These are phyloP conservation scores for Nebria brevicollis DNA, from an alignment of 2,888 invertebrate genomes.

Conservation along the genomic window DNA sequence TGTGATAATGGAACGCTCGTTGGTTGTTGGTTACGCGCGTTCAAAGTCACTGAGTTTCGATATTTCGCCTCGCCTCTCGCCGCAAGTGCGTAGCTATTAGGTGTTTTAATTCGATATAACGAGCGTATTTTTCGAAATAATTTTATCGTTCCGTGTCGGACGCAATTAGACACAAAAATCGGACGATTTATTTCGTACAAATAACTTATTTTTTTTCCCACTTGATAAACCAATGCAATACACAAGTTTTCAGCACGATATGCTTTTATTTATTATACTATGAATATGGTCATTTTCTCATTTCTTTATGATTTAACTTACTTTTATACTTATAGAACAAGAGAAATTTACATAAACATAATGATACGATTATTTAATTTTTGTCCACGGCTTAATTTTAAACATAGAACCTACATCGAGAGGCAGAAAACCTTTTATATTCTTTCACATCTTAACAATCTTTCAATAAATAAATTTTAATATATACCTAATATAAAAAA, in stretches of 20 bases:
- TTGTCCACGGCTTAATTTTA: neutral
- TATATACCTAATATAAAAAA: too few species aligned
- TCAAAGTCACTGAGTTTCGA: slow-evolving; percentile 37
- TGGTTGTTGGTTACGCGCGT: neutral
- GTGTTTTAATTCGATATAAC: slow-evolving; percentile 23
- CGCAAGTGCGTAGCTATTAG: slow-evolving; percentile 20
- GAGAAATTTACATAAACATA: neutral
- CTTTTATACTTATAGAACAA: neutral
- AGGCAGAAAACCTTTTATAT: too few species aligned
- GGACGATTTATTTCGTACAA: slow-evolving; percentile 33
- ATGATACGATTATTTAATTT: neutral
- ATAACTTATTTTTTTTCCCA: slow-evolving; percentile 23
- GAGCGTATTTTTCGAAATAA: slow-evolving; percentile 33
- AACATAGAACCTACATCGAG: too few species aligned
- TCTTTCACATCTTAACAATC: too few species aligned
- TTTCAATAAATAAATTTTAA: too few species aligned
- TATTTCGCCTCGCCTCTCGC: slow-evolving; percentile 3
- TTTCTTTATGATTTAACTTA: neutral
- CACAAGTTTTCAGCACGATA: slow-evolving; percentile 30
- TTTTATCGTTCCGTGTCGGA: slow-evolving; percentile 33
- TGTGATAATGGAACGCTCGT: slow-evolving; percentile 5
- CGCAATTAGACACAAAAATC: slow-evolving; percentile 35
- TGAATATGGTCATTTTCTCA: neutral
- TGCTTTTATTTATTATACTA: slow-evolving; percentile 6
- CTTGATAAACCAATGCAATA: slow-evolving; percentile 16